Evolutionary conservation across 2,797 vertebrate species (phyloP), one percentile per base, ranked within the genome.

Genomic region (Cossypha heuglini): DNA sequence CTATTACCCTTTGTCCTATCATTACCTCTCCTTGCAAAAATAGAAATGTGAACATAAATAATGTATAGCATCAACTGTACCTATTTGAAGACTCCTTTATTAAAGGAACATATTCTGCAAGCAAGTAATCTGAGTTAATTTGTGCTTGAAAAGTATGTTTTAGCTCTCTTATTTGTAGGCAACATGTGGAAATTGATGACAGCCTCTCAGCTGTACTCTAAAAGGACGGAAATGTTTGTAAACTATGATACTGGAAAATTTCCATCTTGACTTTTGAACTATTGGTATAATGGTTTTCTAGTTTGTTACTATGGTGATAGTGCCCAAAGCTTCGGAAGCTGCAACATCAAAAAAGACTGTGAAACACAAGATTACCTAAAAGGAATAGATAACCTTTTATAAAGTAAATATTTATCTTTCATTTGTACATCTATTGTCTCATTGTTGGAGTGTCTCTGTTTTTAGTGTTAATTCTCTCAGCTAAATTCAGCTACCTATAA

Each of bases 251-350:
- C 2, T 31, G 46, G 46, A 86, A 82, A 93, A 91, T 85, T 76
- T 89, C 42, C 28, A 14, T 68, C 54, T 88, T 74, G 85, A 92
- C 85, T 91, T 94, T 83, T 89, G 68, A 88, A 94, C 68, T 79
- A 37, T 21, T 77, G 64, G 18, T 49, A 31, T 62, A 75, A 64
- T 33, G 73, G 52, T 80, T 88, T 85, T 59, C 63, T 79, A 62
- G 48, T 92, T 87, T 81, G 58, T 85, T 91, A 75, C 64, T 92
- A 71, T 55, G 88, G 86, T 78, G 83, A 95, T 61, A 75, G 14
- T 40, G 35, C 57, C 74, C 64, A 61, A 83, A 86, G 57, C 67
- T 83, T 28, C 14, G 26, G 14, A 75, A 77, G n/a, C 68, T 86
- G 22, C 68, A 86, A 29, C 9, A 37, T 62, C 16, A 80, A 61